These are phyloP conservation scores for Alfaro cultratus DNA, from an alignment of 2,797 vertebrate genomes.

Conservation along the genomic window DNA sequence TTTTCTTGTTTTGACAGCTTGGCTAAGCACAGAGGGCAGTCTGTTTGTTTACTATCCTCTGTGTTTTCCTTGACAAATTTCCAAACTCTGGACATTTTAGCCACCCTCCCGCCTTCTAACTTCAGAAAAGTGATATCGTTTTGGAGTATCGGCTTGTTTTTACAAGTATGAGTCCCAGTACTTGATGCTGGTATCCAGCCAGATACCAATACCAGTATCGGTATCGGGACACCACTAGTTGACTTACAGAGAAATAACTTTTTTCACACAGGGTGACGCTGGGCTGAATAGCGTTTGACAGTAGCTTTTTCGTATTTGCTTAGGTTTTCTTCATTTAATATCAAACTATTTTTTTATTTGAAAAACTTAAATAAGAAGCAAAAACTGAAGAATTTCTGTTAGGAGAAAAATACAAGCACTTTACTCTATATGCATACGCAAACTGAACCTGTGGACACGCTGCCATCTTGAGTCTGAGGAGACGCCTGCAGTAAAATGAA, in stretches of 20 bases:
- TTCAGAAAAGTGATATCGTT: neutral
- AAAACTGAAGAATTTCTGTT: neutral
- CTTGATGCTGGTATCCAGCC: neutral
- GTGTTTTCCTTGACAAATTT: too few species aligned
- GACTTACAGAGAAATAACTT: neutral
- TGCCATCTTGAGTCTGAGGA: constrained; percentile 72
- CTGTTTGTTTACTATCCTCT: too few species aligned
- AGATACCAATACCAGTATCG: neutral
- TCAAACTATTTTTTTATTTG: neutral
- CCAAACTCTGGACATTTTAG: too few species aligned
- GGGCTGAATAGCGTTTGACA: neutral
- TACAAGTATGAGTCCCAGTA: neutral
- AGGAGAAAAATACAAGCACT: neutral
- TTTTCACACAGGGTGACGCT: neutral
- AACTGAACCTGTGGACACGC: constrained; percentile 82
- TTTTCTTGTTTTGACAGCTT: too few species aligned
- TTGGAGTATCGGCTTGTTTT: neutral
- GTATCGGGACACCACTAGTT: neutral
- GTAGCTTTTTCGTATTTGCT: neutral
- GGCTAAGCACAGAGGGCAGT: neutral
- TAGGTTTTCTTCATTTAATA: neutral
- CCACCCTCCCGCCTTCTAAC: too few species aligned
- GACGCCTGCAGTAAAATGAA: constrained; percentile 78
- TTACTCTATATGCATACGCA: neutral
- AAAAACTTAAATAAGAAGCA: neutral